A percentile compares a stretch with the other conserved stretches of the same genome.
phyloP scores from a whole-genome alignment of 1,140 invertebrate genomes.

The Hirudo medicinalis region DNA sequence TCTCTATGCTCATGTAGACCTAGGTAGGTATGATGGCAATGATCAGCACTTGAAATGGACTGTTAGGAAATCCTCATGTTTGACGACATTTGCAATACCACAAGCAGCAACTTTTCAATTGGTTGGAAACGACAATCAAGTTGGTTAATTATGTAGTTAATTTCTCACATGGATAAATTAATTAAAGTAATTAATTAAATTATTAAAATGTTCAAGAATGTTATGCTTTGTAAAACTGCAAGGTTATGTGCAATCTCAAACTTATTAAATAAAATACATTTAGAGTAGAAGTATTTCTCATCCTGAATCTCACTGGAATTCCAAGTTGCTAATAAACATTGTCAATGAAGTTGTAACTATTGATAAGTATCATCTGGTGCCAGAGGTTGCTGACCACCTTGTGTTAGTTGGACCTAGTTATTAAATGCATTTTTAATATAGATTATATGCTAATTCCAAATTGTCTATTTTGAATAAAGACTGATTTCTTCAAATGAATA shows the following conservation, averaged over 20 bases:
- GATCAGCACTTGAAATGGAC: constrained; percentile 27
- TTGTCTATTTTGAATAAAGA: neutral
- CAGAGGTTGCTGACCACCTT: neutral
- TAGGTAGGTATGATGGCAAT: constrained; percentile 27
- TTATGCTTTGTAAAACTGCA: constrained; percentile 20
- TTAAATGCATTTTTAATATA: neutral
- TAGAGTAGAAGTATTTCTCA: neutral
- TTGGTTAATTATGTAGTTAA: neutral
- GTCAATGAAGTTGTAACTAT: constrained; percentile 1
- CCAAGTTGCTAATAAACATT: constrained; percentile 4
- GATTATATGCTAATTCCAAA: neutral
- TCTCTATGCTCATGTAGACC: constrained; percentile 49
- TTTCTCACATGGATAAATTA: neutral
- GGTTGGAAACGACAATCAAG: constrained; percentile 40
- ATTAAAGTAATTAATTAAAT: neutral
- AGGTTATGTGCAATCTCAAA: constrained; percentile 11
- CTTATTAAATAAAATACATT: constrained; percentile 7
- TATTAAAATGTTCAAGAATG: neutral
- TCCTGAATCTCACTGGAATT: constrained; percentile 5
- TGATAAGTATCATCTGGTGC: neutral
- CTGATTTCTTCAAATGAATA: constrained; percentile 50
- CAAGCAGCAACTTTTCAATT: constrained; percentile 61
- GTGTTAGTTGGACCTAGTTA: neutral
- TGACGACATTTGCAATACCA: constrained; percentile 59
- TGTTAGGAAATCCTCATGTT: constrained; percentile 45